These are phyloP conservation scores for Drosophila acutilabella DNA, from an alignment of 2,888 invertebrate species.

Conservation along the genomic window DNA sequence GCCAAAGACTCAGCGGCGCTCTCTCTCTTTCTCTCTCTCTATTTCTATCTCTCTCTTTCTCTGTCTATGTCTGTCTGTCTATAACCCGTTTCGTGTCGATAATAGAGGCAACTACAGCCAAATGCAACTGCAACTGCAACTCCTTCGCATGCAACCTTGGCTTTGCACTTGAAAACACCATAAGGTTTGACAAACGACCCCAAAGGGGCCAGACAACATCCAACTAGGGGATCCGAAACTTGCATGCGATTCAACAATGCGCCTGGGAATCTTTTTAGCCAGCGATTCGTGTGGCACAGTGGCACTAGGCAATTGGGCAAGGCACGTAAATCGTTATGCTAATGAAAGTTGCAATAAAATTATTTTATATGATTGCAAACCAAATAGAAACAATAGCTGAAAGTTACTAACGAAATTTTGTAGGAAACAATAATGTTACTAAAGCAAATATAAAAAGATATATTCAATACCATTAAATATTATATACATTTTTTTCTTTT, in stretches of 20 bases:
- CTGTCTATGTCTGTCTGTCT: slow-evolving; percentile 10
- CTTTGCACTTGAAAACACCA: slow-evolving; percentile 74
- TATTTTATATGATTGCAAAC: not conserved
- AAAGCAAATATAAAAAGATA: too few species aligned
- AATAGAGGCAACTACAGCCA: slow-evolving; percentile 54
- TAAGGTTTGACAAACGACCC: slow-evolving; percentile 68
- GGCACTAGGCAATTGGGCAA: slow-evolving; percentile 1
- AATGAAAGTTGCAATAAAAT: too few species aligned
- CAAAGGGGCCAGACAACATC: slow-evolving; percentile 34
- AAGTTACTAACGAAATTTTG: too few species aligned
- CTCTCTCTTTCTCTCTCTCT: slow-evolving; percentile 14
- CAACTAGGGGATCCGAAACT: slow-evolving; percentile 28
- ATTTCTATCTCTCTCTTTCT: not conserved
- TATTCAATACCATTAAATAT: too few species aligned
- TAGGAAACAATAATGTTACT: too few species aligned
- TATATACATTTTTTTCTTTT: too few species aligned
- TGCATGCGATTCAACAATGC: slow-evolving; percentile 72
- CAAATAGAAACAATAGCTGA: too few species aligned
- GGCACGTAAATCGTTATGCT: not conserved
- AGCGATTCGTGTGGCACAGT: slow-evolving; percentile 6
- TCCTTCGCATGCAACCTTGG: slow-evolving; percentile 70
- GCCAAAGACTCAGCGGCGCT: not conserved
- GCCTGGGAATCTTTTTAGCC: slow-evolving; percentile 65
- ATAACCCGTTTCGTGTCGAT: slow-evolving; percentile 73
- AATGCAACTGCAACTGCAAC: slow-evolving; percentile 23